Conservation (phyloP, 2,797 vertebrate genomes). For the Micromesistius poutassou region DNA sequence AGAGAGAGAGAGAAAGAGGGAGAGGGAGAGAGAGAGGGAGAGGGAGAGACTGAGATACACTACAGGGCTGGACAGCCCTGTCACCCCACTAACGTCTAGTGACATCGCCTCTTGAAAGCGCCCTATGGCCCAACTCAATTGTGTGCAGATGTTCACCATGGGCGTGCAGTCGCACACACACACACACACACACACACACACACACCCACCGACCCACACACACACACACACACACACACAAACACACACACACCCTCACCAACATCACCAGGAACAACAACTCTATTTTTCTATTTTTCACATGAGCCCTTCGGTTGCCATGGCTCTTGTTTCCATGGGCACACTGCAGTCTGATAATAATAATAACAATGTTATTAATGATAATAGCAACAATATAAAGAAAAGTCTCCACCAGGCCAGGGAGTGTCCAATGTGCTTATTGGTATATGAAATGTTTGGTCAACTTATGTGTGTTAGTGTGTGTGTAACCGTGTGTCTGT, state of each 20-base stretch:
- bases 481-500: no score
- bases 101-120: constrained; percentile 6
- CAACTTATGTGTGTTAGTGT: no score
- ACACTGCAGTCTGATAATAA: constrained; percentile 62
- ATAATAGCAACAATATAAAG: neutral
- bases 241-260: constrained; percentile 32
- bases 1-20: constrained; percentile 1
- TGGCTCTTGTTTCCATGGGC: constrained; percentile 79
- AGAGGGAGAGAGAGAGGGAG: constrained; percentile 6
- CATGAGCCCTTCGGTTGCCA: constrained; percentile 66
- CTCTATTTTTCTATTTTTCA: constrained; percentile 56
- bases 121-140: constrained; percentile 18
- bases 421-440: no score
- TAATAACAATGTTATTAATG: neutral
- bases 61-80: constrained; percentile 26
- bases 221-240: constrained; percentile 26
- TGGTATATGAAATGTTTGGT: no score
- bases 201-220: constrained; percentile 38
- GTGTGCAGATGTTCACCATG: constrained; percentile 51
- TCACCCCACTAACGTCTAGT: constrained; percentile 5
- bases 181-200: constrained; percentile 37
- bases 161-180: constrained; percentile 29
- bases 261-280: constrained; percentile 10
- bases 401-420: neutral
- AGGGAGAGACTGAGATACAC: constrained; percentile 11